A percentile compares a stretch with the other conserved stretches of the same genome.
phyloP scores from a whole-genome alignment of 2,888 invertebrate species.

The Melolontha melolontha region DNA sequence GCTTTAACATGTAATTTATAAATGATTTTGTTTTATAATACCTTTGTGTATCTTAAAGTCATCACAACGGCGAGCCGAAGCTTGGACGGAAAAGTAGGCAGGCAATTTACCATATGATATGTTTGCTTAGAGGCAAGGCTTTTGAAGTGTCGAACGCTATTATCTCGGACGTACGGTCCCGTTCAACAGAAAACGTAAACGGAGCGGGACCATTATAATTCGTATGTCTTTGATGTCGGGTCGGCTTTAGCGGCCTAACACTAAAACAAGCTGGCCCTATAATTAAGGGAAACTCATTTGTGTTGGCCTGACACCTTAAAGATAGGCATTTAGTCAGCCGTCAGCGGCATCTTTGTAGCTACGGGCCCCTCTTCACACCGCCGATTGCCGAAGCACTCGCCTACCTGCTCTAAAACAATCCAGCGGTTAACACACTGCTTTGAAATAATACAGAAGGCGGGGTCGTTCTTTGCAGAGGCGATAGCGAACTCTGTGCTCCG shows the following conservation, averaged over 20 bases:
- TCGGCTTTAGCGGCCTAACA: slow-evolving; percentile 61
- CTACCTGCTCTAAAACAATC: slow-evolving; percentile 63
- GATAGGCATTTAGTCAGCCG: slow-evolving; percentile 68
- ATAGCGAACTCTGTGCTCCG: slow-evolving; percentile 59
- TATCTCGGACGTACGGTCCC: slow-evolving; percentile 49
- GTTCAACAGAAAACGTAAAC: neutral
- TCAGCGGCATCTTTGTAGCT: slow-evolving; percentile 66
- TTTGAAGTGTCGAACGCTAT: slow-evolving; percentile 55
- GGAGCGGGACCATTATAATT: slow-evolving; percentile 15
- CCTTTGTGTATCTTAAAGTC: slow-evolving; percentile 64
- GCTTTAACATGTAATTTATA: slow-evolving; percentile 66
- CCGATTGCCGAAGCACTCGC: slow-evolving; percentile 68
- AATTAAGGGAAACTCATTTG: slow-evolving; percentile 68
- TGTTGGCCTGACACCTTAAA: slow-evolving; percentile 67
- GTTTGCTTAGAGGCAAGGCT: slow-evolving; percentile 66
- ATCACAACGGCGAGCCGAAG: slow-evolving; percentile 56
- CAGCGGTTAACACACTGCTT: slow-evolving; percentile 65
- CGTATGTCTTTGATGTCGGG: slow-evolving; percentile 50
- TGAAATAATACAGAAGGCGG: slow-evolving; percentile 62
- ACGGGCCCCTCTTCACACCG: slow-evolving; percentile 56
- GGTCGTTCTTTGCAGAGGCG: slow-evolving; percentile 61
- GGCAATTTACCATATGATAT: slow-evolving; percentile 67
- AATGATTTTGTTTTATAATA: slow-evolving; percentile 66
- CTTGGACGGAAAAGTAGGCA: slow-evolving; percentile 57
- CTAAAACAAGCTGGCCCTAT: slow-evolving; percentile 65